phyloP scores from a whole-genome alignment of 2,888 invertebrate genomes.

The Lysandra bellargus region DNA sequence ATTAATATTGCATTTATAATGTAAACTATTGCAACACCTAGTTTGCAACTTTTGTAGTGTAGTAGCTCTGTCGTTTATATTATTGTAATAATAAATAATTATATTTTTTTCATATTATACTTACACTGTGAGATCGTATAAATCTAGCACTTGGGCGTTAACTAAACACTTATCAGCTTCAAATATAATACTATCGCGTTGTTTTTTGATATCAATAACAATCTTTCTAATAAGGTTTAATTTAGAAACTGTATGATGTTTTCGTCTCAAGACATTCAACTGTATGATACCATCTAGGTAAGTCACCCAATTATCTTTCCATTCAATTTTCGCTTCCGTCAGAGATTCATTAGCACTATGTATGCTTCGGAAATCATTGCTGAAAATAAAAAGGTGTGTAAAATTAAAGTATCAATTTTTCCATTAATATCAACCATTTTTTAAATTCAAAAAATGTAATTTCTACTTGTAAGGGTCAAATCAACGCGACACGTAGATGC shows the following conservation, averaged over 20 bases:
- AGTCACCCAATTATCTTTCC: constrained; percentile 89
- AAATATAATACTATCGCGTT: constrained; percentile 35
- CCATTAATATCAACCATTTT: neutral
- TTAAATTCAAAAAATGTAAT: neutral
- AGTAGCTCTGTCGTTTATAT: neutral
- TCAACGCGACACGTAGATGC: too few species aligned
- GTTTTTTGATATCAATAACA: constrained; percentile 48
- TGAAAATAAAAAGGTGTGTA: constrained; percentile 38
- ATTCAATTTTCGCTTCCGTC: constrained; percentile 66
- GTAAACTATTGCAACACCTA: too few species aligned
- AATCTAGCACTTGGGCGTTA: constrained; percentile 43
- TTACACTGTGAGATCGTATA: constrained; percentile 47
- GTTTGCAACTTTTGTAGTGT: too few species aligned
- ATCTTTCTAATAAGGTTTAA: constrained; percentile 72
- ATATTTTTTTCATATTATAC: neutral
- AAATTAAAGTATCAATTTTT: neutral
- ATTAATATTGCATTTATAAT: too few species aligned
- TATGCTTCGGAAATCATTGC: constrained; percentile 55
- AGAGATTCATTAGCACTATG: constrained; percentile 46
- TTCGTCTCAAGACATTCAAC: constrained; percentile 81
- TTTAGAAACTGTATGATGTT: constrained; percentile 80
- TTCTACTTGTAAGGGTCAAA: neutral
- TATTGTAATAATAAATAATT: neutral
- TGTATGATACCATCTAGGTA: constrained; percentile 92
- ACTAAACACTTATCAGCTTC: constrained; percentile 39